phyloP scores from a whole-genome alignment of 2,888 invertebrate genomes.

The Hyposoter dolosus region DNA sequence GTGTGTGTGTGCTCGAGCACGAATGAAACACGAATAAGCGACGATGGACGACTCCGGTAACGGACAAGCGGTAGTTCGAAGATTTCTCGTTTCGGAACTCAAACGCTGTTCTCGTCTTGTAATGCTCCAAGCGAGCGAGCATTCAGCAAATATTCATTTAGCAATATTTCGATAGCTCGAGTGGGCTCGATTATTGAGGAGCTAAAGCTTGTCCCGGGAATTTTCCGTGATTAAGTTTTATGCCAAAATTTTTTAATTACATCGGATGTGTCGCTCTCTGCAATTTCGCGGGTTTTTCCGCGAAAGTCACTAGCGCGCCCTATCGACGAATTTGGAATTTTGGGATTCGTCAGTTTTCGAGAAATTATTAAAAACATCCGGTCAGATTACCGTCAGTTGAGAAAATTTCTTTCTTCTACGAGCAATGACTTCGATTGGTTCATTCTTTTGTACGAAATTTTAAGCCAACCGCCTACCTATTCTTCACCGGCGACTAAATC shows the following conservation, averaged over 20 bases:
- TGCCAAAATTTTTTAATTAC: too few species aligned
- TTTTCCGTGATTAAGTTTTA: too few species aligned
- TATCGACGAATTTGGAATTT: too few species aligned
- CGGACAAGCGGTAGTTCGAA: background rate
- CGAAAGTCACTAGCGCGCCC: too few species aligned
- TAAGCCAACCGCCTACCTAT: slow-evolving; percentile 69
- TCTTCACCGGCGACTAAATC: slow-evolving; percentile 74
- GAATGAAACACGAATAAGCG: background rate
- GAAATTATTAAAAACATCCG: slow-evolving; percentile 2
- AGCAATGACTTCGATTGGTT: slow-evolving; percentile 67
- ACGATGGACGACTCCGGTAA: background rate
- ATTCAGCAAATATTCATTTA: too few species aligned
- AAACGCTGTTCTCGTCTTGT: background rate
- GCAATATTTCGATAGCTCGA: too few species aligned
- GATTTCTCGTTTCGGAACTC: background rate
- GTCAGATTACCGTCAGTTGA: background rate
- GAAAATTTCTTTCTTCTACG: background rate
- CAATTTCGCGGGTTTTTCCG: too few species aligned
- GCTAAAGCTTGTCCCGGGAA: too few species aligned
- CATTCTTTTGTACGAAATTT: slow-evolving; percentile 48
- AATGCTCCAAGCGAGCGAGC: too few species aligned
- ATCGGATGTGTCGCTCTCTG: too few species aligned
- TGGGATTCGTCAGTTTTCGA: background rate
- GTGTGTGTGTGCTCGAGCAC: background rate
- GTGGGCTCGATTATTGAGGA: too few species aligned